A percentile compares a stretch with the other conserved stretches of the same genome.
Conservation (phyloP, 2,113 vertebrate genomes). For the Cebus imitator region DNA sequence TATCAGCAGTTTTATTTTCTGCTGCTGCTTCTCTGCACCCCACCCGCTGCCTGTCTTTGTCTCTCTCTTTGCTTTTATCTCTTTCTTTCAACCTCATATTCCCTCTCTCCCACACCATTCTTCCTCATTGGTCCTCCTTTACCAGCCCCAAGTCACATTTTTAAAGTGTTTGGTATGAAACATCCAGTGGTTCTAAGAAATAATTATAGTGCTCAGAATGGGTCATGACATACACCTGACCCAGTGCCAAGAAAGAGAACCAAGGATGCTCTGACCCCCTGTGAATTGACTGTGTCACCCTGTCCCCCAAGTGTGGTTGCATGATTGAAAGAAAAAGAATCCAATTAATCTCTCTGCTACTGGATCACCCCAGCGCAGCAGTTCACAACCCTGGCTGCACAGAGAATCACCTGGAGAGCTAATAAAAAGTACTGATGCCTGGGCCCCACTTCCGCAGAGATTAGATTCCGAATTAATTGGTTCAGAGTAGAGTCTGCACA, state of each 20-base stretch:
- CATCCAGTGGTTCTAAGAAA: background rate
- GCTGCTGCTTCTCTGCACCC: conserved; percentile 21
- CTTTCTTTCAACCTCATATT: conserved; percentile 44
- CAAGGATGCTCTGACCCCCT: conserved; percentile 35
- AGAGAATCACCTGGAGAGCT: background rate
- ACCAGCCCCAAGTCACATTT: background rate
- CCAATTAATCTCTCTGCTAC: conserved; percentile 2
- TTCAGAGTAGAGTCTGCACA: background rate
- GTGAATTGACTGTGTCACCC: background rate
- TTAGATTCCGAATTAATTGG: conserved; percentile 35
- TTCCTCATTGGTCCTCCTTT: background rate
- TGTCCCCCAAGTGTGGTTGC: background rate
- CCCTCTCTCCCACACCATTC: background rate
- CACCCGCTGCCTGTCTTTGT: conserved; percentile 52
- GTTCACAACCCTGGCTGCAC: background rate
- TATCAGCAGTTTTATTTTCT: conserved; percentile 73
- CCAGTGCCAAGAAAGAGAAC: conserved; percentile 2
- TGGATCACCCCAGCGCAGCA: background rate
- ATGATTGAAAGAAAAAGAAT: conserved; percentile 47
- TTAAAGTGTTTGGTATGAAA: conserved; percentile 28
- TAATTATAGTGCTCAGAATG: conserved; percentile 13
- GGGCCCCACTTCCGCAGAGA: background rate
- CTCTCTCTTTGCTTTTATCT: conserved; percentile 44
- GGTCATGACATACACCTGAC: background rate
- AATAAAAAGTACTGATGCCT: background rate